These are phyloP conservation scores for Brienomyrus longianalis DNA, from an alignment of 2,113 vertebrate genomes.

Conservation along the genomic window DNA sequence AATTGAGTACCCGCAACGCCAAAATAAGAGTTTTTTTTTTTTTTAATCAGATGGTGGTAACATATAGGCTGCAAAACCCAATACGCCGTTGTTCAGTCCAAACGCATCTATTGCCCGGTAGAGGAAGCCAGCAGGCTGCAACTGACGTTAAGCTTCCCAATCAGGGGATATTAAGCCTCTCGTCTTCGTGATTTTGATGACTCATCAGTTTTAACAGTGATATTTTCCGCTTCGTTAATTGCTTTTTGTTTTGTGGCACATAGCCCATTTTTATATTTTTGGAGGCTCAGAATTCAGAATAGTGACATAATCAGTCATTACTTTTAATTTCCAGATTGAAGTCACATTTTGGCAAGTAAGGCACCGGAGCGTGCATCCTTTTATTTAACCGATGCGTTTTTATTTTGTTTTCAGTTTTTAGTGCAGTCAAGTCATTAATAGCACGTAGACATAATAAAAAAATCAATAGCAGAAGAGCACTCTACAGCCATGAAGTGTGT, in stretches of 20 bases:
- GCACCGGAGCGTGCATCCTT: not conserved
- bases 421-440: not conserved
- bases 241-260: not conserved
- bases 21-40: not conserved
- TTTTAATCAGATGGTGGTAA: not conserved
- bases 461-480: not conserved
- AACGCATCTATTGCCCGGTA: not conserved
- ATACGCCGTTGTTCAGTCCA: not conserved
- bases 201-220: not conserved
- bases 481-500: not conserved
- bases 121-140: not conserved
- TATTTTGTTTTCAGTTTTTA: not conserved
- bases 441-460: not conserved
- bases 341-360: not conserved
- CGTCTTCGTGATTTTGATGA: not conserved
- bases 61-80: not conserved
- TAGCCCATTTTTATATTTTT: not conserved
- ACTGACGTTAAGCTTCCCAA: not conserved
- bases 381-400: not conserved
- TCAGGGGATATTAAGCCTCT: not conserved
- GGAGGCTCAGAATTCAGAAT: not conserved
- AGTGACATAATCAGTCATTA: not conserved
- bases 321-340: not conserved
- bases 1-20: not conserved
- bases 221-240: not conserved